Evolutionary conservation across 1,140 invertebrate species (phyloP), one percentile per base, ranked within the genome.

Genomic region (Thaumetopoea pityocampa): DNA sequence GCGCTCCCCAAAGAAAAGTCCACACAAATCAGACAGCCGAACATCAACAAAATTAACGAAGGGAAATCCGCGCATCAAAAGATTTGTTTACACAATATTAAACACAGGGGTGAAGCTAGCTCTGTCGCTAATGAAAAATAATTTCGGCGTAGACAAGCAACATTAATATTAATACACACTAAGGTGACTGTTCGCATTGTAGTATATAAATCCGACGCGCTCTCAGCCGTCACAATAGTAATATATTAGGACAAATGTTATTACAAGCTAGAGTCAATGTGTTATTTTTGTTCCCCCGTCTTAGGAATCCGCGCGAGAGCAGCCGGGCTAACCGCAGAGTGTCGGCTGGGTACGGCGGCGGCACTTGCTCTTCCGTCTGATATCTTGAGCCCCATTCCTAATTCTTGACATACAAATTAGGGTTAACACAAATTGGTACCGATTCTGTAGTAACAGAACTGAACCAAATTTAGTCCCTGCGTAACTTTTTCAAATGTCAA

Each of bases 201-300:
- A 48, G 65, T 69, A 64, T 51, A 73, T 71, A 76, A 72, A 68
- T 73, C 67, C 61, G 52, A 60, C 37, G 34, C 53, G 63, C 55
- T 59, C 58, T 34, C 51, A 56, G 60, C 58, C 68, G 70, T 71
- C 74, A 76, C 71, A 73, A 76, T 76, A 72, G 61, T 76, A 70
- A 73, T 73, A 76, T 78, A 74, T 76, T 78, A 72, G 71, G 64
- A 78, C 71, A 74, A 80, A 78, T 78, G 67, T 81, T 81, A 76
- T 78, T 72, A 77, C 73, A 74, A 81, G 71, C 68, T 60, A 60
- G 61, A 67, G 64, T 72, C 66, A 57, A 73, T 63, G 65, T 76
- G 73, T 78, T 73, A 78, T 78, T 81, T 81, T 78, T 67, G 62
- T 69, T 61, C 58, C 61, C 64, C 59, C 43, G 46, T 50, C 33